Percentiles rank a stretch among this genome's conserved stretches.
These are phyloP conservation scores for Syndactyla subalaris DNA, from an alignment of 2,797 vertebrate genomes.

Conservation along the genomic window DNA sequence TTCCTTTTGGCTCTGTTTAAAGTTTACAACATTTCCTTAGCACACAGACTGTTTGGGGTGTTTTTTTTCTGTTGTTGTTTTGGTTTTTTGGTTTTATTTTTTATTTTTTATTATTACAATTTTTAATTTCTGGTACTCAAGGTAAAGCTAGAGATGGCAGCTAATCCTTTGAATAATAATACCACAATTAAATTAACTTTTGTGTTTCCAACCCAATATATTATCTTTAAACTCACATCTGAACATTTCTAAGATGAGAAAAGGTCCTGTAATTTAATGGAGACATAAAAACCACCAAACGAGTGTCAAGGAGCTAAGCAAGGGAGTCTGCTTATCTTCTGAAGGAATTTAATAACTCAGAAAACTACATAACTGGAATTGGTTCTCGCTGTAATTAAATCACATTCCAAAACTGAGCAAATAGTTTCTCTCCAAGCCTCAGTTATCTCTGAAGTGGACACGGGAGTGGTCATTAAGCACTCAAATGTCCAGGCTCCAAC, in stretches of 20 bases:
- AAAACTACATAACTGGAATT: neutral
- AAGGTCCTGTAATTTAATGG: neutral
- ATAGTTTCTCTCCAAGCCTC: neutral
- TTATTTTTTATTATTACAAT: neutral
- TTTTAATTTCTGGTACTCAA: neutral
- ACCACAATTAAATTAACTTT: neutral
- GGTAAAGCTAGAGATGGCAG: neutral
- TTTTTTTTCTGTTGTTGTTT: neutral
- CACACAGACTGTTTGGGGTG: neutral
- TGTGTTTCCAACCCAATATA: neutral
- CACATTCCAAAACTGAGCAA: neutral
- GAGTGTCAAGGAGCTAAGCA: neutral
- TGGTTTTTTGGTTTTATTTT: neutral
- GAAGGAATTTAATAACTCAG: slow-evolving; percentile 1
- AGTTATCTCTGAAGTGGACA: neutral
- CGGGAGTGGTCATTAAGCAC: neutral
- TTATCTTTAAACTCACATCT: neutral
- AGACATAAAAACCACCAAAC: neutral
- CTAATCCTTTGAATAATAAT: slow-evolving; percentile 14
- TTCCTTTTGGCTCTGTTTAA: slow-evolving; percentile 2
- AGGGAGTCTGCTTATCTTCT: neutral
- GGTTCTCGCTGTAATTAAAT: neutral
- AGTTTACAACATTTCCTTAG: neutral
- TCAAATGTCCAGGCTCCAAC: neutral
- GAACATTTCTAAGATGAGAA: neutral